Conservation (phyloP, 1,140 invertebrate species). For the Brachionus rubens region DNA sequence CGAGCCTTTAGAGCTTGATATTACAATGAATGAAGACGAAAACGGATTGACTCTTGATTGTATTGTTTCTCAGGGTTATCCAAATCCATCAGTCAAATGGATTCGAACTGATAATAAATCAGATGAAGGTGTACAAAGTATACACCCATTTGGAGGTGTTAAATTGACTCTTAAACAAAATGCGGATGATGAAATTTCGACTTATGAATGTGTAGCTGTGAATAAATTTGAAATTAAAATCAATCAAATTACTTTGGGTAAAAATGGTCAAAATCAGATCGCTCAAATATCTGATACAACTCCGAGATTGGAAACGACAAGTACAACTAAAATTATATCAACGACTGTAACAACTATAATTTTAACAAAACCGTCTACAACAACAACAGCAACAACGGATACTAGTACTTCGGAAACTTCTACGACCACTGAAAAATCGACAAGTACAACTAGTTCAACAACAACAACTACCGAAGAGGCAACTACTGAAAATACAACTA, state of each 20-base stretch:
- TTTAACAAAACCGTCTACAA: background rate
- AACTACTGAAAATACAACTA: background rate
- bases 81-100: background rate
- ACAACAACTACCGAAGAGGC: background rate
- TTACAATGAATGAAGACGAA: background rate
- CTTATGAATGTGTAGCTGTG: background rate
- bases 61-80: background rate
- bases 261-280: background rate
- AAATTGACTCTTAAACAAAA: background rate
- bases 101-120: background rate
- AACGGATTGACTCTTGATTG: no score
- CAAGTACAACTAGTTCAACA: background rate
- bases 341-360: background rate
- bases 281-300: background rate
- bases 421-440: background rate
- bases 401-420: background rate
- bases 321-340: background rate
- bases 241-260: background rate
- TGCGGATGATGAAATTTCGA: background rate
- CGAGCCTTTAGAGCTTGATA: background rate
- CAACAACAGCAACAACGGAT: background rate
- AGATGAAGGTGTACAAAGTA: background rate
- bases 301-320: no score
- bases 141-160: background rate
- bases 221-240: slow-evolving; percentile 26